Evolutionary conservation across 2,113 vertebrate species (phyloP), one percentile per base, ranked within the genome.

Genomic region (Pavo muticus): DNA sequence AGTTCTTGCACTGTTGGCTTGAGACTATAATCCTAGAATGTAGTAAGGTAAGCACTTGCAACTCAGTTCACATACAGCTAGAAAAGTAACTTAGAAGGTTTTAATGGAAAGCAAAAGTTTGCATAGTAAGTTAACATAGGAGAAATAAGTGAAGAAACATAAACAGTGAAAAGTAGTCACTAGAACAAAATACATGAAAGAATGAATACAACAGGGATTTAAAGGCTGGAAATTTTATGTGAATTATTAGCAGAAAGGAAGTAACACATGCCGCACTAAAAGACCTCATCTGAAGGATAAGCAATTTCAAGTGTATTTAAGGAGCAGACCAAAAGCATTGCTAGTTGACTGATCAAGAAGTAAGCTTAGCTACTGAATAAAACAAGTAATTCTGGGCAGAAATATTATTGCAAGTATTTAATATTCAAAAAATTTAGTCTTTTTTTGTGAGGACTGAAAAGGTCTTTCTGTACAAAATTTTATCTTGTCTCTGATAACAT

Each of bases 91-190:
- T 64, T 23, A 8, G 11, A 63, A 88, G 27, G 18, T 75, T 37
- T 10, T 87, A 73, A 88, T 92, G 44, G 29, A 77, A 92, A 94
- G 13, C 8, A 91, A 80, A 85, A 69, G 8, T 11, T 87, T 81
- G 21, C 56, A 16, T 29, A 13, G 30, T 69, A 74, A 77, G 60
- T 80, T 57, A 88, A 19, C 32, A 68, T 32, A 72, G 69, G 20
- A 77, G 29, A 80, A 90, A 91, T 6, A 37, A 68, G 39, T 35
- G 56, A 88, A 88, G 35, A 86, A 90, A 73, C 3, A 37, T 9
- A 63, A 80, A 67, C 14, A 50, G 4, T 63, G 52, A 50, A 61
- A 84, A 61, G 7, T 40, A 86, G 63, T 57, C 16, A 32, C 29
- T 29, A 17, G 45, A 88, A 79, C 45, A 94, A 50, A 78, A 6